Evolutionary conservation across 2,113 vertebrate genomes (phyloP), one percentile per base, ranked within the genome.

Genomic region (Brachypteracias leptosomus): DNA sequence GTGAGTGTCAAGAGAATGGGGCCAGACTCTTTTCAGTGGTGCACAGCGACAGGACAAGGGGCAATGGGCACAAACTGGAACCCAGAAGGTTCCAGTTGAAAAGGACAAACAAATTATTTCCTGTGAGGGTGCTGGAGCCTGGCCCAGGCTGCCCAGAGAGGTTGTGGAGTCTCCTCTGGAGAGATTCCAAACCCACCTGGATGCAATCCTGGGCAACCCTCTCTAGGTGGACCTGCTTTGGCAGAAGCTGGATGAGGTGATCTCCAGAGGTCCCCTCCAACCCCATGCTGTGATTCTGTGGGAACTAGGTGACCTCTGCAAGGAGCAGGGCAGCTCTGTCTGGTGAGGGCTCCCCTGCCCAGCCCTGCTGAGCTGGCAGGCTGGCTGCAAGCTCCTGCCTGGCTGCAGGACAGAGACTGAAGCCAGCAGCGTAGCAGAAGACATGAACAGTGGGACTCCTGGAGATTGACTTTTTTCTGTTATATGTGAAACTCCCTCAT

Each of bases 401-500:
- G 81, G 29, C 25, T 51, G 52, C 29, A 7, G 47, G 47, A 71
- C 22, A 47, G 65, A 14, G 42, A 29, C 79, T 19, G 42, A 29
- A 52, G 51, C 46, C 84, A 77, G 40, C 31, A 35, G 47, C 52
- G 14, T 9, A 75, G 85, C 73, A 77, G 68, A 68, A 68, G 51
- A 57, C 21, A 51, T 3, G 2, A 90, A 54, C 36, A 71, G 77
- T 10, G 31, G 47, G 26, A 26, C 58, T 49, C 65, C 25, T 17
- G 42, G 35, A 54, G 15, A 63, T 24, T 5, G 2, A 78, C n/a
- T n/a, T 51, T 67, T 33, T 29, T 58, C 25, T 63, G 31, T 61
- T 49, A 11, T 2, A 6, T 26, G 25, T 18, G 29, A 54, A 15
- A 2, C 5, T 3, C 1, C 3, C 1, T 16, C 6, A 11, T 28